A percentile compares a stretch with the other conserved stretches of the same genome.
Conservation (phyloP, 2,888 invertebrate species). For the Orthosia gracilis region DNA sequence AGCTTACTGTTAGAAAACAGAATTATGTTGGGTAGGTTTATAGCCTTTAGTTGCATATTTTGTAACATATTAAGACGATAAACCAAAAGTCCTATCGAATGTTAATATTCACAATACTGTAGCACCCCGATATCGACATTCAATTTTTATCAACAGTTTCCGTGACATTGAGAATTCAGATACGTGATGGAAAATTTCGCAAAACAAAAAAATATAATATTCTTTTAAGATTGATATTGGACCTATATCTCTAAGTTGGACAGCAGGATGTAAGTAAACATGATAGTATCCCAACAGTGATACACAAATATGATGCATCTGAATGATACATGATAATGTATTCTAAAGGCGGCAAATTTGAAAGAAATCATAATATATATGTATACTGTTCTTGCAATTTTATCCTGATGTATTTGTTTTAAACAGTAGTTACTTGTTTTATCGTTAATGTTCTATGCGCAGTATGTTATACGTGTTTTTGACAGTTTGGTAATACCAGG, state of each 20-base stretch:
- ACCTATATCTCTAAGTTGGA: slow-evolving; percentile 1
- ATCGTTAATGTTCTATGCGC: no score
- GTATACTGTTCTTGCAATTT: neutral
- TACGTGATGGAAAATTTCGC: slow-evolving; percentile 38
- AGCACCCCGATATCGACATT: neutral
- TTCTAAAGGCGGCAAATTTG: neutral
- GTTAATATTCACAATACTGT: neutral
- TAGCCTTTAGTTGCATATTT: no score
- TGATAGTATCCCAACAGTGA: neutral
- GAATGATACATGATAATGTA: neutral
- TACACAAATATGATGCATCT: neutral
- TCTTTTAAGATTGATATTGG: slow-evolving; percentile 4
- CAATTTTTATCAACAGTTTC: slow-evolving; percentile 38
- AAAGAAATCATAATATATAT: neutral
- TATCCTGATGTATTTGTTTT: neutral
- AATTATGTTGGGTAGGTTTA: neutral
- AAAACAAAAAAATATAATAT: slow-evolving; percentile 27
- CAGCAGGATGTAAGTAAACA: slow-evolving; percentile 1
- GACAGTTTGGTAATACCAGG: neutral
- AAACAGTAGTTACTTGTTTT: neutral
- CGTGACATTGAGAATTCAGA: slow-evolving; percentile 32
- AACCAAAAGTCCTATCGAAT: neutral
- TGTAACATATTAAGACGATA: neutral
- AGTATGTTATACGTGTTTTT: neutral
- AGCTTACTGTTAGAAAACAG: neutral